Base-by-base conservation (phyloP, 2,113 vertebrate species). In the Nesogale talazaci region DNA sequence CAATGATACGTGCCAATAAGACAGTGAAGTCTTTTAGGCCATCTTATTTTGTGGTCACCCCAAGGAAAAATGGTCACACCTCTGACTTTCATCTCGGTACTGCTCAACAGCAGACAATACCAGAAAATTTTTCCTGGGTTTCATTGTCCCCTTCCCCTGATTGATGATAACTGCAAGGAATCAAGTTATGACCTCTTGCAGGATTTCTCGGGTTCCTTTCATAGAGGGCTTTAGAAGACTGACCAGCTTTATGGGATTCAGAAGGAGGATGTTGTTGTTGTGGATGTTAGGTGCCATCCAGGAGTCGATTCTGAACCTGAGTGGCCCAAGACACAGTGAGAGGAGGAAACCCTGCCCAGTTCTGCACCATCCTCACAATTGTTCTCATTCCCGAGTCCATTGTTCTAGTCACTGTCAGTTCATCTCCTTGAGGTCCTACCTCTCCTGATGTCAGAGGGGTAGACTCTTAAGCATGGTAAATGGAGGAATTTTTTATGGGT, bases 141-240 rank as follows among this genome's bases (percentile, higher is more conserved):
- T 34, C 34, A 63, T 63, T 89, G n/a, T 57, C 23, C 75, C n/a
- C 38, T 38, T 17, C 81, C 65, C 8, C n/a, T 79, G 6, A 1
- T 63, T 38, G 10, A 9, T 92, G 69, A 72, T 79, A 88, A 77
- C 11, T 63, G 2, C n/a, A 94, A 85, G 9, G 17, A 27, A 72
- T 89, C 34, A 12, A 77, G 25, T 20, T 93, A 72, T 79, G 40
- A 86, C 31, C 1, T 8, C 29, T 89, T 88, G 31, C n/a, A 83
- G 38, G 38, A 1, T 86, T 93, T 95, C 63, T 81, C 67, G 34
- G 83, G 16, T 83, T 90, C 86, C 57, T 93, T 93, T 92, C 42
- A 36, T 10, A 75, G 56, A 81, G 42, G 11, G 14, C n/a, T 78
- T 56, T 94, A 67, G 65, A 81, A 95, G n/a, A 38, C 25, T 80